Base-by-base conservation (phyloP, 2,888 invertebrate species). In the Synanthedon tipuliformis region DNA sequence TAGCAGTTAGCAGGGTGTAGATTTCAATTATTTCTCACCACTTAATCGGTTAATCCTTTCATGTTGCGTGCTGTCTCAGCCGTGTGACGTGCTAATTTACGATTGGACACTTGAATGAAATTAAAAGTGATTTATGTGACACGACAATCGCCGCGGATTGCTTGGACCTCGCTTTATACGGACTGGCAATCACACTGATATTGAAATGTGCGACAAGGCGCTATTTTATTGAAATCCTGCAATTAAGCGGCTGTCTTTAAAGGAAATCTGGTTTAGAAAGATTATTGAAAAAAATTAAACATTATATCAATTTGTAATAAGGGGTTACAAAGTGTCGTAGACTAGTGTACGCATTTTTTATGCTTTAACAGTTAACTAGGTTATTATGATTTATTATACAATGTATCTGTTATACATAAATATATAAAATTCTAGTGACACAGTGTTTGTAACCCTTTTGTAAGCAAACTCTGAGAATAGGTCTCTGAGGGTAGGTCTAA, bases 121-220 rank as follows among this genome's bases (percentile, higher is more conserved):
- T 64, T 64, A 56, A 57, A 60, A 63, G 63, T 73, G 71, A 73
- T 73, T 73, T 73, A 72, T 66, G 62, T 56, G 63, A 63, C 66
- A 61, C 57, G 55, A 54, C 61, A 58, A 63, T 60, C 60, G 63
- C 54, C 65, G 60, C 55, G 62, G 60, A 62, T 63, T 58, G 58
- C 45, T 45, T n/a, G 12, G 45, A 45, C n/a, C 45, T 45, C 45
- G 45, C 45, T 45, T 45, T 45, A 45, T 45, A 45, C 45, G 45
- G 13, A 4, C 15, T 45, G 15, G 45, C 45, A 45, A 45, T 12
- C 45, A 15, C 45, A 15, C 13, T 5, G 45, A 45, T 45, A 45
- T 45, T 45, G 45, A 45, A 45, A 45, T 45, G 45, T 45, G 12
- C 45, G 45, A 12, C 45, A 45, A 7, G 15, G 45, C 45, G 45